Percentiles rank a stretch among this genome's conserved stretches.
Conservation (phyloP, 2,888 invertebrate species). For the Erpobdella octoculata region DNA sequence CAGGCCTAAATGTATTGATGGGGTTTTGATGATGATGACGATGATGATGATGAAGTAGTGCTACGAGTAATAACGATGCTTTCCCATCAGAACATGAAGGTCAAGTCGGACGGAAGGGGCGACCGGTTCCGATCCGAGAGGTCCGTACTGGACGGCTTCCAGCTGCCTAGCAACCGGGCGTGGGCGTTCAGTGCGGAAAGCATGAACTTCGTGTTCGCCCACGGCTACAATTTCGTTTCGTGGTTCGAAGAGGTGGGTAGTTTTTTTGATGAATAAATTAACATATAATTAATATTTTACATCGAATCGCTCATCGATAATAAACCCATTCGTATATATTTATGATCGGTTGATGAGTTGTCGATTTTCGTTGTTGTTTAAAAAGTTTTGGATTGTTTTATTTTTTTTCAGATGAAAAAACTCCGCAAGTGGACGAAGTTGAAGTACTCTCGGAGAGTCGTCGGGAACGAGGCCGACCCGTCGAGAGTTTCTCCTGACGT, state of each 20-base stretch:
- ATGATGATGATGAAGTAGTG: too few relatives aligned
- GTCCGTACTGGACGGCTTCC: slow-evolving; percentile 19
- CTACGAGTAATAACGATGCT: too few relatives aligned
- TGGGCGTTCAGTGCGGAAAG: slow-evolving; percentile 42
- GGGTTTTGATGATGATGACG: too few relatives aligned
- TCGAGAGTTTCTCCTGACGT: slow-evolving; percentile 71
- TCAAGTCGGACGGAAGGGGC: slow-evolving; percentile 39
- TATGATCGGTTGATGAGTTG: too few relatives aligned
- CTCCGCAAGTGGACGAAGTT: slow-evolving; percentile 87
- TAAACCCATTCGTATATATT: too few relatives aligned
- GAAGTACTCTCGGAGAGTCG: slow-evolving; percentile 59
- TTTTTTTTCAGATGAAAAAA: slow-evolving; percentile 59
- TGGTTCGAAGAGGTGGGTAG: slow-evolving; percentile 52
- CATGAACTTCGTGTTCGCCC: slow-evolving; percentile 46
- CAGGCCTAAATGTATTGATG: too few relatives aligned
- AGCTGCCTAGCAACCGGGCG: slow-evolving; percentile 45
- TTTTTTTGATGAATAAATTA: too few relatives aligned
- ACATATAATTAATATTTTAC: too few relatives aligned
- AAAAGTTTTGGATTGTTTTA: neutral
- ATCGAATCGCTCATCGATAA: too few relatives aligned
- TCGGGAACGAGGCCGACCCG: slow-evolving; percentile 63
- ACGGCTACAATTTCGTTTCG: slow-evolving; percentile 51
- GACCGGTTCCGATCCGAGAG: slow-evolving; percentile 39
- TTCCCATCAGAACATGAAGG: slow-evolving; percentile 43
- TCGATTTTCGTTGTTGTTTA: too few relatives aligned